Evolutionary conservation across 2,888 invertebrate genomes (phyloP), one percentile per base, ranked within the genome.

Genomic region (Oegoconia quadripuncta): DNA sequence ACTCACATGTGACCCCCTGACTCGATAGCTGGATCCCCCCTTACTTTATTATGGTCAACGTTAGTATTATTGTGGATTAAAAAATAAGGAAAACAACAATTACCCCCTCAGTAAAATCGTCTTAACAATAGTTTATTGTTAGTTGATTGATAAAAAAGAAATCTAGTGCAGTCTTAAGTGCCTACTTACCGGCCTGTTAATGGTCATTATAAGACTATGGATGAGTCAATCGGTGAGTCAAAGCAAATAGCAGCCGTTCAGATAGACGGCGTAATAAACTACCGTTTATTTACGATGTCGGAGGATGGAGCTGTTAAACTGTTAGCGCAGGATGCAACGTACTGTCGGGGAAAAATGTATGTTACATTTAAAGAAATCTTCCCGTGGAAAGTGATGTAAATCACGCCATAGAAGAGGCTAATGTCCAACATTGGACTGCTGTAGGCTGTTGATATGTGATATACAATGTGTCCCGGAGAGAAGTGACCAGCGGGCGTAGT

Each of bases 271-370:
- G 59, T 53, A 59, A 66, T 72, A 66, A 70, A 68, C 53, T 65
- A 44, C 53, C 68, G 73, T 76, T 74, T 77, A 74, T 82, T 76
- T 77, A 80, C 66, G 64, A 62, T 57, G 49, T 46, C 46, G 46
- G 52, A 59, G 62, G 64, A 62, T 50, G 64, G 57, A 58, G 51
- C 61, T 55, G 58, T 53, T 61, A 60, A 46, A 50, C 61, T 55
- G 58, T 53, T 61, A 60, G 45, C 46, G 50, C 55, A 57, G 62
- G 62, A 61, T 54, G 58, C 51, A 36, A 20, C 14, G 56, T 55
- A 63, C 52, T 42, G 34, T 36, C 52, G 48, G 13, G n/a, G 16
- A 17, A 16, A 16, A 45, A 52, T 42, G 37, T 38, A 35, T 36
- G 18, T 17, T 25, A 34, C 4, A n/a, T 27, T 27, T 11, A 13